Base-by-base conservation (phyloP, 2,113 vertebrate species). In the Ammodytes marinus region DNA sequence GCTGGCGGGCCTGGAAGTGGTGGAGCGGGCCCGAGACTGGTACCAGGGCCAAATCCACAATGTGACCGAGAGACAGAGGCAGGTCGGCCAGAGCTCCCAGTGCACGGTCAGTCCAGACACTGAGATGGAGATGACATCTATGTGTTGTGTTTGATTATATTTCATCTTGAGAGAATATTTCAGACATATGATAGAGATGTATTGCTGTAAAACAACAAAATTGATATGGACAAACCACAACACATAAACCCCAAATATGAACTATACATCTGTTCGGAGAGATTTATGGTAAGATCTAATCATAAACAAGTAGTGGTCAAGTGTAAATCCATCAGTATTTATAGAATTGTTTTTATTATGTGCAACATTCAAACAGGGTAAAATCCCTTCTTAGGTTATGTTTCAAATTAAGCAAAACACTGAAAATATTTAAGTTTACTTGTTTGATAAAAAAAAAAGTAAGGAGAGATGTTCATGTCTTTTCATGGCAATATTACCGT, bases 21-120 rank as follows among this genome's bases (percentile, higher is more conserved):
- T 98, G 86, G 97, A 98, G 0, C 92, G 80, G 0, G 95, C 96
- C 53, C 94, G 96, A 0, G 96, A 97, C 5, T 99, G 98, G 98
- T 99, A 96, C 94, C 96, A 96, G 84, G 95, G 94, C 68, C 97
- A 97, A 82, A 96, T 99, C 91, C 96, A 96, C 77, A 93, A 91
- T 5, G 96, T 99, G 80, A 96, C 96, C 27, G 97, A 98, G 71
- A 95, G 93, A 17, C 98, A 98, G 95, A 93, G 84, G 68, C 95
- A 94, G 14, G 85, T 98, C 37, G 96, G 96, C 65, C 96, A 94
- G 83, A 95, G 86, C 82, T 90, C 93, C 58, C 92, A 87, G 40
- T 84, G 88, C 64, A 59, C 72, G 0, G 98, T 99, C 85, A 93
- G 96, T 94, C 64, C 15, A 76, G 15, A 14, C 8, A 5, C 13